phyloP scores from a whole-genome alignment of 2,888 invertebrate species.

The Caradrina kadenii region DNA sequence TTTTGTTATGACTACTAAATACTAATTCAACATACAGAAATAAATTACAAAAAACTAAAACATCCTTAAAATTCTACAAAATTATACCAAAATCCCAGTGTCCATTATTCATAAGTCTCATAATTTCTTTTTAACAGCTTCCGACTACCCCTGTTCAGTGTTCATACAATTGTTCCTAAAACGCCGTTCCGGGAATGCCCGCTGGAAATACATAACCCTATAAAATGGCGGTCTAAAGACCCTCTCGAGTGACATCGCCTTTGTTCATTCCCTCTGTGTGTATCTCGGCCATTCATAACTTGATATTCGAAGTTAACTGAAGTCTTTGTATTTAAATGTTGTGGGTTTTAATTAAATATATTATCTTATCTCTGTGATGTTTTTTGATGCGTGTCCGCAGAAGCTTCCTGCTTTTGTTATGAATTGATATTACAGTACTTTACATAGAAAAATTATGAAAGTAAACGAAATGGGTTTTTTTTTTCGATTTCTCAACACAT shows the following conservation, averaged over 20 bases:
- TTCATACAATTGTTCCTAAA: slow-evolving; percentile 35
- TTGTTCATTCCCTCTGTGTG: slow-evolving; percentile 31
- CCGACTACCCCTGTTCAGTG: slow-evolving; percentile 17
- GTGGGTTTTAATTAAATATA: slow-evolving; percentile 33
- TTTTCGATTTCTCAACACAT: no score
- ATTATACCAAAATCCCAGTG: neutral
- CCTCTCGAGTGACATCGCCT: slow-evolving; percentile 36
- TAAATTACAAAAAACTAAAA: neutral
- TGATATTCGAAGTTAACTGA: slow-evolving; percentile 41
- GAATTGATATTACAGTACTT: neutral
- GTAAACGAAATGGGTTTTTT: no score
- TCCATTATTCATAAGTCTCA: slow-evolving; percentile 27
- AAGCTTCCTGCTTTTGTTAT: neutral
- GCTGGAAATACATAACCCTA: slow-evolving; percentile 30
- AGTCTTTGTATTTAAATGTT: slow-evolving; percentile 44
- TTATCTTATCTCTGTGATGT: slow-evolving; percentile 24
- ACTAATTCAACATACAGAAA: neutral
- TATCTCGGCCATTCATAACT: slow-evolving; percentile 37
- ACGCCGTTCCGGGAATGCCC: slow-evolving; percentile 7
- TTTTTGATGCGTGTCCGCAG: neutral
- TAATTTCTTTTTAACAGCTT: slow-evolving; percentile 50
- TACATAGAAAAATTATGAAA: neutral
- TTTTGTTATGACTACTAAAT: no score
- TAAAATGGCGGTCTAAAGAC: slow-evolving; percentile 15
- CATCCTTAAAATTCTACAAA: neutral